These are phyloP conservation scores for Heptranchias perlo DNA, from an alignment of 2,113 vertebrate species.

Conservation along the genomic window DNA sequence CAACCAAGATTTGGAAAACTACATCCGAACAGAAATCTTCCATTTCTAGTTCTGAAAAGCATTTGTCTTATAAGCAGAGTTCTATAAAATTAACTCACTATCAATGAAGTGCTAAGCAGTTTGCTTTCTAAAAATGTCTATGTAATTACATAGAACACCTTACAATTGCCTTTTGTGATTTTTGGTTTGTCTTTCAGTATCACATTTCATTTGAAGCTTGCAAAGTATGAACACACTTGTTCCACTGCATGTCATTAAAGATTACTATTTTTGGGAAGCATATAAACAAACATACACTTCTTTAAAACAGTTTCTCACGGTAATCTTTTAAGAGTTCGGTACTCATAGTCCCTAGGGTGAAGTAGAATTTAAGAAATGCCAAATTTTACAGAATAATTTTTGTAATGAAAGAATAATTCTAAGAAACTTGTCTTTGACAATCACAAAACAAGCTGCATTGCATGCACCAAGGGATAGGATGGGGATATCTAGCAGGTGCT, in stretches of 20 bases:
- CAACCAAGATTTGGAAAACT: not conserved
- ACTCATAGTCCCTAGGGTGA: not conserved
- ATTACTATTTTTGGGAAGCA: not conserved
- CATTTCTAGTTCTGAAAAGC: not conserved
- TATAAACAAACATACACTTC: constrained; percentile 12
- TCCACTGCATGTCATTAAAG: constrained; percentile 24
- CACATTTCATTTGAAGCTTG: not conserved
- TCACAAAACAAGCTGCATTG: constrained; percentile 64
- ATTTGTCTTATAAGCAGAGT: not conserved
- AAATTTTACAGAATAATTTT: constrained; percentile 49
- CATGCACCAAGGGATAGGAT: constrained; percentile 69
- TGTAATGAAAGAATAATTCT: constrained; percentile 66
- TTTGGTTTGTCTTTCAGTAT: not conserved
- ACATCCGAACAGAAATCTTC: not conserved
- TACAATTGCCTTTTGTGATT: not conserved
- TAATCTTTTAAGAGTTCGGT: constrained; percentile 25
- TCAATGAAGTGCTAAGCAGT: not conserved
- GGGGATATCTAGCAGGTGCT: constrained; percentile 83
- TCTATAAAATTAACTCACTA: not conserved
- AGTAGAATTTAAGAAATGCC: not conserved
- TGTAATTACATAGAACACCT: not conserved
- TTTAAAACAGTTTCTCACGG: not conserved
- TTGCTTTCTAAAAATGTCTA: not conserved
- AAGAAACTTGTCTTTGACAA: constrained; percentile 72
- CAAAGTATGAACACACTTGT: constrained; percentile 4